Conservation (phyloP, 2,888 invertebrate species). For the Masnerella sp. region DNA sequence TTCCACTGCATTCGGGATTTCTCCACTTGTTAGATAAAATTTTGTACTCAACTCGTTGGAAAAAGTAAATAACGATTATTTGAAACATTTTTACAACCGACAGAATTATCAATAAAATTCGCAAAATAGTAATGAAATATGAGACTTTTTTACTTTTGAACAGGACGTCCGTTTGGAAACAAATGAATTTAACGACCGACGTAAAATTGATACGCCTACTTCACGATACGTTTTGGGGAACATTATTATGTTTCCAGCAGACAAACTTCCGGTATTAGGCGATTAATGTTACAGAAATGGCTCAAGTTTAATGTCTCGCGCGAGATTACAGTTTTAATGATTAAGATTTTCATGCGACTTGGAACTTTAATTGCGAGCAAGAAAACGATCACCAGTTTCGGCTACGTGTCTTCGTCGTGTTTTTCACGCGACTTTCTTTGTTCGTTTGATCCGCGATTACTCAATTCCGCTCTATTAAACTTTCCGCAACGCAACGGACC, state of each 20-base stretch:
- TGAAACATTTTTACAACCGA: no score
- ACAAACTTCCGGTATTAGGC: conserved; percentile 17
- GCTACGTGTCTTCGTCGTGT: background rate
- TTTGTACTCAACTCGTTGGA: no score
- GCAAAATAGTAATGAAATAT: no score
- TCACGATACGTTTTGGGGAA: conserved; percentile 8
- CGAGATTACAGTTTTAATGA: conserved; percentile 43
- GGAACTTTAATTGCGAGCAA: conserved; percentile 31
- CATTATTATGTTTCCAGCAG: conserved; percentile 17
- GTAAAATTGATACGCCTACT: conserved; percentile 7
- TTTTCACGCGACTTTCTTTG: conserved; percentile 30
- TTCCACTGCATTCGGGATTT: no score
- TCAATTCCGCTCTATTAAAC: conserved; percentile 49
- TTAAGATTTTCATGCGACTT: conserved; percentile 31
- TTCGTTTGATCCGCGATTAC: conserved; percentile 44
- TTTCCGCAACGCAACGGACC: conserved; percentile 31
- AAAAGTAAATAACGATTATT: no score
- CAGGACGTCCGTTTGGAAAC: no score
- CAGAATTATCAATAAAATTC: no score
- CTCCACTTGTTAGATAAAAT: no score
- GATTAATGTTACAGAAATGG: conserved; percentile 26
- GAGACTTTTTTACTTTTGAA: no score
- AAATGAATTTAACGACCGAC: conserved; percentile 5
- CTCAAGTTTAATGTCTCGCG: conserved; percentile 34
- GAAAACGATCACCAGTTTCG: conserved; percentile 16